phyloP scores from a whole-genome alignment of 2,888 invertebrate genomes.

The Zele albiditarsus region DNA sequence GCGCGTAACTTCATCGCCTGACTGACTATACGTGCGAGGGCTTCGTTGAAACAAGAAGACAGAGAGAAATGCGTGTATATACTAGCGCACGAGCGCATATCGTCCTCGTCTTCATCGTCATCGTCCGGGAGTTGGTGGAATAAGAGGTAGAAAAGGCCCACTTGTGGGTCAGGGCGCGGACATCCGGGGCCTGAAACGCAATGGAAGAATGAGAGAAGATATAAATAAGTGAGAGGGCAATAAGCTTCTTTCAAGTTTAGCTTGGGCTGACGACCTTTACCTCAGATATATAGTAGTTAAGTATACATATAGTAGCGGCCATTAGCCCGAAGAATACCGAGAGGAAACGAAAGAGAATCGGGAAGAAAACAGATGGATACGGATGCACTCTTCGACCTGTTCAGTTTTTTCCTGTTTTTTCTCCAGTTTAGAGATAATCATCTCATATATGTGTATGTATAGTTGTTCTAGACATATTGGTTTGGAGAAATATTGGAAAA shows the following conservation, averaged over 20 bases:
- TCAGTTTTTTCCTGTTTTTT: slow-evolving; percentile 46
- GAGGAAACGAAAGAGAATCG: slow-evolving; percentile 52
- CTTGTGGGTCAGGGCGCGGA: slow-evolving; percentile 71
- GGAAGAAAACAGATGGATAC: slow-evolving; percentile 51
- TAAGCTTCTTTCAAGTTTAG: background rate
- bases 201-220: slow-evolving; percentile 41
- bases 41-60: background rate
- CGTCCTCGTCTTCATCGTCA: background rate
- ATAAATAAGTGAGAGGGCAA: slow-evolving; percentile 19
- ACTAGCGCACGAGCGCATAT: slow-evolving; percentile 7
- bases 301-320: slow-evolving; percentile 45
- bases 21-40: slow-evolving; percentile 55
- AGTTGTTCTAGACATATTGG: too few species aligned
- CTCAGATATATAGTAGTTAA: background rate
- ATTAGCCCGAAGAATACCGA: slow-evolving; percentile 31
- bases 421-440: too few species aligned
- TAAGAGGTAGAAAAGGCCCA: slow-evolving; percentile 51
- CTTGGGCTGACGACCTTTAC: slow-evolving; percentile 30
- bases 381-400: slow-evolving; percentile 54
- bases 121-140: slow-evolving; percentile 11
- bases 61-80: slow-evolving; percentile 8
- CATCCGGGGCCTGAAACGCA: slow-evolving; percentile 42
- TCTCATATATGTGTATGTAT: too few species aligned
- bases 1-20: slow-evolving; percentile 67
- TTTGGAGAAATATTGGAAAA: too few species aligned